These are phyloP conservation scores for Colinus virginianus DNA, from an alignment of 2,113 vertebrate species.

Conservation along the genomic window DNA sequence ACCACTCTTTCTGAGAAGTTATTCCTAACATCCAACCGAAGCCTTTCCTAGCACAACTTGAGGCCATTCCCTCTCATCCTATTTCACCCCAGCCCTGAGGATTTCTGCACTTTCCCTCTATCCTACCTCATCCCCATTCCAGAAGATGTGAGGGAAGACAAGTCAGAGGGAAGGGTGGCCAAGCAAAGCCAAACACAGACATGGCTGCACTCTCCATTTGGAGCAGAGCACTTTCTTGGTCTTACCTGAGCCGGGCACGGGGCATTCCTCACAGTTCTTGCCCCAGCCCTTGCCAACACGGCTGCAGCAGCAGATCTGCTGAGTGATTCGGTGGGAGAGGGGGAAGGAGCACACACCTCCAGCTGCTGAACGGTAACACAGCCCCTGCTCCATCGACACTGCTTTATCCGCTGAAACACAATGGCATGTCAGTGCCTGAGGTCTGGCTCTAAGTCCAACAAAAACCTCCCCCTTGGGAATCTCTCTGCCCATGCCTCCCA, in stretches of 20 bases:
- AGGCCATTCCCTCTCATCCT: too few relatives aligned
- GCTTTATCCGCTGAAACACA: conserved; percentile 91
- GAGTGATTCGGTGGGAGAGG: conserved; percentile 91
- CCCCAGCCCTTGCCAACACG: conserved; percentile 98
- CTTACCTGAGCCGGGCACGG: conserved; percentile 88
- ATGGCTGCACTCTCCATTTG: background rate
- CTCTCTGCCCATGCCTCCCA: background rate
- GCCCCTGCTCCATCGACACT: conserved; percentile 85
- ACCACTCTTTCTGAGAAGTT: too few relatives aligned
- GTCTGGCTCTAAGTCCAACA: background rate
- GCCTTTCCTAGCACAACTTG: too few relatives aligned
- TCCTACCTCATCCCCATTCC: background rate
- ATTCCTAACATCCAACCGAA: too few relatives aligned
- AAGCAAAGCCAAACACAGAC: background rate
- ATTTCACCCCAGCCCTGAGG: background rate
- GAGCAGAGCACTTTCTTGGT: background rate
- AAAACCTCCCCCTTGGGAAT: background rate
- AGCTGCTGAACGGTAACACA: conserved; percentile 86
- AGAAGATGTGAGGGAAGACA: background rate
- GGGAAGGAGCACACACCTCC: conserved; percentile 85
- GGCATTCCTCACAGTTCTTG: conserved; percentile 85
- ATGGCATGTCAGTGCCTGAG: background rate
- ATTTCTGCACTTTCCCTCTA: background rate
- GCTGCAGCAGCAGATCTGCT: conserved; percentile 99
- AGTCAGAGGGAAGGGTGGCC: background rate